Evolutionary conservation across 2,888 invertebrate species (phyloP).

Genomic region (Sinelater perroti): DNA sequence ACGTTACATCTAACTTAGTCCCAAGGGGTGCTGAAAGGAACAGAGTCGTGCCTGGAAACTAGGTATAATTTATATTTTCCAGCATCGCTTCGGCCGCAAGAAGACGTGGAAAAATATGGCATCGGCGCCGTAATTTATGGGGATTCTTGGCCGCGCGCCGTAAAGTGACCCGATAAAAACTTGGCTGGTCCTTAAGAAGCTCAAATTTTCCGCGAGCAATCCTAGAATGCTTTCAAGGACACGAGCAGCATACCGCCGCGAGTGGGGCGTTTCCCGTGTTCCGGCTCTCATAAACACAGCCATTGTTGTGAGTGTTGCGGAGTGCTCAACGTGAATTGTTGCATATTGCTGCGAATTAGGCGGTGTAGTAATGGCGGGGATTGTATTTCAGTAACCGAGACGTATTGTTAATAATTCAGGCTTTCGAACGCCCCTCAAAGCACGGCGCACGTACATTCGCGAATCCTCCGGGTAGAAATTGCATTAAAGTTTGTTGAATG

Average conservation of each 20-base stretch:
- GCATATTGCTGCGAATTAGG: constrained; percentile 6
- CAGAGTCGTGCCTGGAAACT: too few species aligned
- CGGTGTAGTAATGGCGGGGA: neutral
- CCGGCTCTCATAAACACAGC: neutral
- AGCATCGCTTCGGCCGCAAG: too few species aligned
- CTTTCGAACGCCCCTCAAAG: neutral
- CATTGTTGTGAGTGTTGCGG: constrained; percentile 6
- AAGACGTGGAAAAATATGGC: too few species aligned
- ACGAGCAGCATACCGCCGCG: neutral
- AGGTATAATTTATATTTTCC: too few species aligned
- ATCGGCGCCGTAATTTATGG: constrained; percentile 6
- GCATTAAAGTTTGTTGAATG: neutral
- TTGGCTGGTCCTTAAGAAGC: neutral
- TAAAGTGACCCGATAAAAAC: constrained; percentile 4
- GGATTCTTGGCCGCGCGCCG: constrained; percentile 1
- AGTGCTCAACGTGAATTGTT: constrained; percentile 8
- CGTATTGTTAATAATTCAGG: constrained; percentile 12
- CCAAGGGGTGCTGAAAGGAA: too few species aligned
- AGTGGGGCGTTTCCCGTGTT: neutral
- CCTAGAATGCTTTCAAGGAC: neutral
- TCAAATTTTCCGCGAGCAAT: neutral
- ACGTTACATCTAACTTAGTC: too few species aligned
- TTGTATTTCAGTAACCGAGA: constrained; percentile 2
- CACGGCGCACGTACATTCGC: neutral
- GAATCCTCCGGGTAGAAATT: too few species aligned